Conservation (phyloP, 2,888 invertebrate genomes). For the Drosophila birchii region DNA sequence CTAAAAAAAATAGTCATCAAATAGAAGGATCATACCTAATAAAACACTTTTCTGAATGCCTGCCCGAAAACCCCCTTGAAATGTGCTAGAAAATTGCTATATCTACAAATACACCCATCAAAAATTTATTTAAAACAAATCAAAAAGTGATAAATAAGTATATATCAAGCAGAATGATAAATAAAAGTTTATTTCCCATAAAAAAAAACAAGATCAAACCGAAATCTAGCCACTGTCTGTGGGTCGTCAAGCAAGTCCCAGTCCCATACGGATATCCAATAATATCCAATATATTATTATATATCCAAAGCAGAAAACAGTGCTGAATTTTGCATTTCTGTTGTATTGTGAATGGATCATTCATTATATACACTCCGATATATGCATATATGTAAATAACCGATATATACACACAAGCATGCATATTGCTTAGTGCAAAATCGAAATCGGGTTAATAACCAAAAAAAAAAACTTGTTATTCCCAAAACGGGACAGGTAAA, state of each 20-base stretch:
- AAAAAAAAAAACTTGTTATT: slow-evolving; percentile 76
- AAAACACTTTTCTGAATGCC: background rate
- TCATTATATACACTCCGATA: slow-evolving; percentile 15
- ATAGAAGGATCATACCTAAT: slow-evolving; percentile 2
- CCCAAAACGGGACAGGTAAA: slow-evolving; percentile 31
- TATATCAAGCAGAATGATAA: slow-evolving; percentile 24
- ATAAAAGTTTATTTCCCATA: slow-evolving; percentile 28
- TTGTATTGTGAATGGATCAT: slow-evolving; percentile 35
- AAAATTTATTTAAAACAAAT: background rate
- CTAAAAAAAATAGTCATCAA: background rate
- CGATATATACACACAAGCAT: background rate
- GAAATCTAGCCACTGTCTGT: slow-evolving; percentile 15
- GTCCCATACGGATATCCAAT: slow-evolving; percentile 14
- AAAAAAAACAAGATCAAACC: slow-evolving; percentile 12
- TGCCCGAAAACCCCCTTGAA: background rate
- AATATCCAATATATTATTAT: slow-evolving; percentile 9
- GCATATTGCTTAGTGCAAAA: slow-evolving; percentile 35
- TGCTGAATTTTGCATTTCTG: slow-evolving; percentile 29
- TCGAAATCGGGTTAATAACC: slow-evolving; percentile 76
- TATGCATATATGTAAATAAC: background rate
- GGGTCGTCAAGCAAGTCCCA: slow-evolving; percentile 9
- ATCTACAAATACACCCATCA: background rate
- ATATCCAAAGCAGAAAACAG: background rate
- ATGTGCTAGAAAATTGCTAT: background rate
- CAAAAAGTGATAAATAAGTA: slow-evolving; percentile 2